phyloP scores from a whole-genome alignment of 2,797 vertebrate genomes.

The Notoglanidium macrostoma region DNA sequence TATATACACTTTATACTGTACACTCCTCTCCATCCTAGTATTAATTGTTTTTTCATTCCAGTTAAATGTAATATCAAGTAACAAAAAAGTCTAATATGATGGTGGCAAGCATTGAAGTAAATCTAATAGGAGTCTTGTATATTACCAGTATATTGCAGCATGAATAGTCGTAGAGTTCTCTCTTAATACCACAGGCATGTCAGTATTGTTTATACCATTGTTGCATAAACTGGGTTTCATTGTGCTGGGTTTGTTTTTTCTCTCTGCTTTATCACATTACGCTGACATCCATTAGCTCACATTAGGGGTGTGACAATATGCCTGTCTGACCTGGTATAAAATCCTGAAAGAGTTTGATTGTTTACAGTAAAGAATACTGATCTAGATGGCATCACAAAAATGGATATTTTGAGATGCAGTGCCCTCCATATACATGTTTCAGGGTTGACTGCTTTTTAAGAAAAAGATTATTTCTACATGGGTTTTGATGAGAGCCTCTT shows the following conservation, averaged over 20 bases:
- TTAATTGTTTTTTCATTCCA: not conserved
- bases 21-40: no score
- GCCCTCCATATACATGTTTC: not conserved
- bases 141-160: not conserved
- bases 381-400: not conserved
- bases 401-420: not conserved
- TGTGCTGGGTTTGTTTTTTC: not conserved
- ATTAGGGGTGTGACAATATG: not conserved
- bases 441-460: not conserved
- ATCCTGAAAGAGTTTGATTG: not conserved
- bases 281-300: not conserved
- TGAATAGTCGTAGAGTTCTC: not conserved
- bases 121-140: not conserved
- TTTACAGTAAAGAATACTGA: not conserved
- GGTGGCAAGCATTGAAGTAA: no score
- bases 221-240: no score
- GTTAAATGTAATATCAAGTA: not conserved
- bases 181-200: not conserved
- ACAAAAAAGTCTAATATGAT: not conserved
- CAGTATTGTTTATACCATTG: not conserved
- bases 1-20: no score
- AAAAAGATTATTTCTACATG: not conserved
- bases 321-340: not conserved
- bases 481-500: not conserved
- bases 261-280: not conserved